A percentile compares a stretch with the other conserved stretches of the same genome.
These are phyloP conservation scores for Pristionchus pacificus DNA, from an alignment of 1,140 invertebrate genomes.

Conservation along the genomic window DNA sequence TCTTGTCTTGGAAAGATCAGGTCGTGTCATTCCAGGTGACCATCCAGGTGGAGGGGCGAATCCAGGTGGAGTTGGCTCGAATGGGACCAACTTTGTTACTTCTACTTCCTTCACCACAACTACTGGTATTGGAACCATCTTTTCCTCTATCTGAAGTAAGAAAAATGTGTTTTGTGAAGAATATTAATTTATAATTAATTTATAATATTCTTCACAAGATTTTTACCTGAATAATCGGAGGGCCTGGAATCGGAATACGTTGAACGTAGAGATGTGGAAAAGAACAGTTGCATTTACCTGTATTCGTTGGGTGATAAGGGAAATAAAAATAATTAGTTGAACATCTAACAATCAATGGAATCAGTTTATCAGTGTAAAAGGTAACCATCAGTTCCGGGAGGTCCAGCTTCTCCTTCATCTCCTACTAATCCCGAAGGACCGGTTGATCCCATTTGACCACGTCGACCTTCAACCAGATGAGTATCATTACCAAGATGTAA, in stretches of 20 bases:
- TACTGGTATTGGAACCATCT: constrained; percentile 55
- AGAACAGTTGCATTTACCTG: constrained; percentile 46
- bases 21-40: constrained; percentile 52
- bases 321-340: background rate
- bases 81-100: constrained; percentile 54
- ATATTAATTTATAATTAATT: background rate
- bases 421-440: constrained; percentile 39
- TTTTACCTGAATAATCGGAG: constrained; percentile 45
- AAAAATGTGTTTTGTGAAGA: background rate
- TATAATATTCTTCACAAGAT: background rate
- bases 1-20: constrained; percentile 45
- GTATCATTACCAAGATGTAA: constrained; percentile 2
- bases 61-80: constrained; percentile 56
- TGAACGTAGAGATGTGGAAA: constrained; percentile 56
- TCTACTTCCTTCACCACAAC: constrained; percentile 56
- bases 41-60: constrained; percentile 52
- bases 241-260: constrained; percentile 49
- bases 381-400: constrained; percentile 43
- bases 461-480: background rate
- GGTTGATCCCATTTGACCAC: constrained; percentile 29
- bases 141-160: constrained; percentile 48
- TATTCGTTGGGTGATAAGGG: constrained; percentile 14
- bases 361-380: background rate
- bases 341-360: background rate
- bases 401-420: constrained; percentile 41